A percentile compares a stretch with the other conserved stretches of the same genome.
phyloP scores from a whole-genome alignment of 2,797 vertebrate species.

The Eremophila alpestris region DNA sequence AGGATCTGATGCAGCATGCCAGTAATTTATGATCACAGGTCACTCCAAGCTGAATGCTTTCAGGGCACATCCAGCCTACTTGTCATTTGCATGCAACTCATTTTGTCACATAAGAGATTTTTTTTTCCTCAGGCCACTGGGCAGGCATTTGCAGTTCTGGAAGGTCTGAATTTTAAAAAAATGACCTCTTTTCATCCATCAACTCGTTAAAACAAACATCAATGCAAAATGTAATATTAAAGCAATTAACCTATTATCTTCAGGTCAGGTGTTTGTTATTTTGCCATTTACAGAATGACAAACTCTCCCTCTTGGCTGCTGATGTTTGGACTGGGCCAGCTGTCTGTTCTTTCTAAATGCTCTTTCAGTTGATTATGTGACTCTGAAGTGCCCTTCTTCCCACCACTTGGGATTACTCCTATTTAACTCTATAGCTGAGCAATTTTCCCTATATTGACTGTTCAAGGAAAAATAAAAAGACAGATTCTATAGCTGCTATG shows the following conservation, averaged over 20 bases:
- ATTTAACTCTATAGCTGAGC: constrained; percentile 5
- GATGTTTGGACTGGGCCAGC: constrained; percentile 17
- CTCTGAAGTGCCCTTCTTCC: constrained; percentile 24
- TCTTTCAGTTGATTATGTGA: constrained; percentile 34
- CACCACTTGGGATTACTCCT: not conserved
- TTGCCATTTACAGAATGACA: constrained; percentile 59
- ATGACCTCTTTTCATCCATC: constrained; percentile 36
- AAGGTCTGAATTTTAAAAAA: constrained; percentile 23
- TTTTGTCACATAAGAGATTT: constrained; percentile 69
- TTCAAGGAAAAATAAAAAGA: not conserved
- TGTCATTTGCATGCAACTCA: constrained; percentile 76
- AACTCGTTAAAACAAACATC: constrained; percentile 48
- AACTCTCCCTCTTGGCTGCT: constrained; percentile 50
- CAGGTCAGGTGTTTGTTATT: constrained; percentile 55
- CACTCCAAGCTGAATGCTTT: constrained; percentile 76
- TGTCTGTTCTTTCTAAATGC: constrained; percentile 52
- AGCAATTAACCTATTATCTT: constrained; percentile 72
- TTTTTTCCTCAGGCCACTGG: constrained; percentile 57
- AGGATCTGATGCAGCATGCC: constrained; percentile 73
- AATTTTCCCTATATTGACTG: not conserved
- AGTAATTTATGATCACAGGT: constrained; percentile 81
- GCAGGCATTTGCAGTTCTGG: constrained; percentile 48
- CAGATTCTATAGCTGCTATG: not conserved
- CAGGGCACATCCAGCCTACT: constrained; percentile 62
- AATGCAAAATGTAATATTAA: constrained; percentile 59